A percentile compares a stretch with the other conserved stretches of the same genome.
Conservation (phyloP, 2,113 vertebrate genomes). For the Bathybates hornii region DNA sequence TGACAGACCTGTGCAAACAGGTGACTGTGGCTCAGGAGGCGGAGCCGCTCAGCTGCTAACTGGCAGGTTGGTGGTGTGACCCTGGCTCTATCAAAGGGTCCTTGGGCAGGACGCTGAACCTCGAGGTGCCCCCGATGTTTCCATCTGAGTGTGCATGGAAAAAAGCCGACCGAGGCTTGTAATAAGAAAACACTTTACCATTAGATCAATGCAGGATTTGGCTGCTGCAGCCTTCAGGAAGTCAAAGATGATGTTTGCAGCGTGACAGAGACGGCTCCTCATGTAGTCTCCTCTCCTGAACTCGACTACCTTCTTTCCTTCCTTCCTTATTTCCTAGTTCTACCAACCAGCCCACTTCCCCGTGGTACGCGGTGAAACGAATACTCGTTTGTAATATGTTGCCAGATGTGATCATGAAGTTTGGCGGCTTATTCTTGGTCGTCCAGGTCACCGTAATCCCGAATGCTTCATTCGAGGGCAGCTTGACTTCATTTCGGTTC, state of each 20-base stretch:
- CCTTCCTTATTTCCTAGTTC: not conserved
- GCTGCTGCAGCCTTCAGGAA: not conserved
- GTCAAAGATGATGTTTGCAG: not conserved
- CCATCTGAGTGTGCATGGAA: not conserved
- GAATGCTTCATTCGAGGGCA: not conserved
- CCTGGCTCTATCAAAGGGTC: accelerated
- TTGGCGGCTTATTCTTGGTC: not conserved
- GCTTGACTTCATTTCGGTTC: not conserved
- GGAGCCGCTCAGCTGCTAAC: accelerated
- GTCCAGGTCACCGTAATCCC: not conserved
- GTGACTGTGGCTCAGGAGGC: not conserved
- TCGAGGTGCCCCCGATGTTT: not conserved
- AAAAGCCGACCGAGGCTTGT: not conserved
- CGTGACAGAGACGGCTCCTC: not conserved
- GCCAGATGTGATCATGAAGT: not conserved
- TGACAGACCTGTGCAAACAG: not conserved
- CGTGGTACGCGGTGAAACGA: accelerated
- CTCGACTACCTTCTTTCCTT: not conserved
- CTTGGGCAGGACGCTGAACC: not conserved
- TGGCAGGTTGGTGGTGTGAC: not conserved
- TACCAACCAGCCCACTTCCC: not conserved
- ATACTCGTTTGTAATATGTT: not conserved
- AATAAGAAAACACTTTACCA: not conserved
- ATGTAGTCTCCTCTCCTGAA: not conserved
- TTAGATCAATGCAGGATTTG: not conserved